Evolutionary conservation across 2,113 vertebrate species (phyloP), one percentile per base, ranked within the genome.

Genomic region (Psilopogon haemacephalus): DNA sequence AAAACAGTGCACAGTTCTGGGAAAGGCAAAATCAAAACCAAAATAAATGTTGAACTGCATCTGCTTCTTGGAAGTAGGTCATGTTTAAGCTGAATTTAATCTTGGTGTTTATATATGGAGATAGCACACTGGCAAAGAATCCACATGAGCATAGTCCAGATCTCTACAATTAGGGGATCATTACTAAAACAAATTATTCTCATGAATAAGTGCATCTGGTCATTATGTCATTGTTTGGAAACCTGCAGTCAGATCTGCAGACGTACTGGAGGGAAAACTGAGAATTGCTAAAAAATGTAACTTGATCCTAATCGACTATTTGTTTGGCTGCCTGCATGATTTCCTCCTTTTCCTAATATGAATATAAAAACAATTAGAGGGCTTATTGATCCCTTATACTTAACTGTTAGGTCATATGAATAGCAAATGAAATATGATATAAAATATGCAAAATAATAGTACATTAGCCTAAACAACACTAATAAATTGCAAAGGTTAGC

Each of bases 381-480:
- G 60, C 24, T 91, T 97, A 98, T 97, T 95, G 96, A 97, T 97
- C 95, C 75, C 62, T 67, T 93, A 96, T 96, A 97, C 83, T 94
- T 88, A 96, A 97, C 93, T 94, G 93, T 95, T 88, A 94, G 76
- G 84, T 93, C 78, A 87, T 81, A 96, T 94, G 89, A 95, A 95
- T 91, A 96, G 91, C 67, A 95, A 97, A 97, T 97, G 91, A 97
- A 84, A 95, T 90, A 96, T 90, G 90, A 85, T 94, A 97, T 97
- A 97, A 97, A 97, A 97, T 97, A 98, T 97, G 97, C 95, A 97
- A 98, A 98, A 98, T 98, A 97, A 98, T 97, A 97, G 96, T 96
- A 97, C 95, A 97, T 97, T 97, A 97, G 86, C 78, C 94, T 97
- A 97, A 97, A 97, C 94, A 98, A 97, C 91, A 91, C 93, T 98